phyloP scores from a whole-genome alignment of 2,888 invertebrate genomes.

The Abscondita cerata region DNA sequence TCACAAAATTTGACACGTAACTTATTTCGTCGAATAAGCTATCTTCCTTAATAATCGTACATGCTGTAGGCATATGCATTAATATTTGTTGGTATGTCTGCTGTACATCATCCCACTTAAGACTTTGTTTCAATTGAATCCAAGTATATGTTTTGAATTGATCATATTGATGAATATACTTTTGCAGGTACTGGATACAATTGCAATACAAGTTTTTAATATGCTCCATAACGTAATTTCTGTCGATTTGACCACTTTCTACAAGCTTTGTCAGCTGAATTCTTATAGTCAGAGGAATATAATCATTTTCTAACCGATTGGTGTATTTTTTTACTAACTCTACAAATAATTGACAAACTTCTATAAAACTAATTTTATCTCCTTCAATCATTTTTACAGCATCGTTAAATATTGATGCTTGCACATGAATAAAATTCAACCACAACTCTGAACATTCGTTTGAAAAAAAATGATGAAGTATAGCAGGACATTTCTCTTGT shows the following conservation, averaged over 20 bases:
- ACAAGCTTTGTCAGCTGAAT: neutral
- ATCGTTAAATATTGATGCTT: conserved; percentile 26
- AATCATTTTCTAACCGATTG: neutral
- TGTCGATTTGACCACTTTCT: neutral
- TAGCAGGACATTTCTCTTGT: conserved; percentile 40
- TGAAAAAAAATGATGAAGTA: conserved; percentile 38
- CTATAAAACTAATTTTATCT: neutral
- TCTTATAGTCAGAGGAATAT: conserved; percentile 1
- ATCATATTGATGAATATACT: too few species aligned
- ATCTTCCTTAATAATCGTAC: too few species aligned
- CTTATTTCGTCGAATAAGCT: too few species aligned
- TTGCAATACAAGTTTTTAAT: too few species aligned
- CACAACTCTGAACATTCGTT: conserved; percentile 27
- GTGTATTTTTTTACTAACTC: neutral
- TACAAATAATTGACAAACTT: neutral
- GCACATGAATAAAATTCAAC: conserved; percentile 33
- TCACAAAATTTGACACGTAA: too few species aligned
- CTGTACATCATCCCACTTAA: too few species aligned
- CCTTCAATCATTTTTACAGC: conserved; percentile 6
- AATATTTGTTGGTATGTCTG: too few species aligned
- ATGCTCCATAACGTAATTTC: too few species aligned
- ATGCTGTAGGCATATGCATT: too few species aligned
- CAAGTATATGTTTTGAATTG: too few species aligned
- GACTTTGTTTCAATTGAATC: too few species aligned
- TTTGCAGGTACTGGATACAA: too few species aligned